These are phyloP conservation scores for Thinocorus orbignyianus DNA, from an alignment of 2,113 vertebrate species.

Conservation along the genomic window DNA sequence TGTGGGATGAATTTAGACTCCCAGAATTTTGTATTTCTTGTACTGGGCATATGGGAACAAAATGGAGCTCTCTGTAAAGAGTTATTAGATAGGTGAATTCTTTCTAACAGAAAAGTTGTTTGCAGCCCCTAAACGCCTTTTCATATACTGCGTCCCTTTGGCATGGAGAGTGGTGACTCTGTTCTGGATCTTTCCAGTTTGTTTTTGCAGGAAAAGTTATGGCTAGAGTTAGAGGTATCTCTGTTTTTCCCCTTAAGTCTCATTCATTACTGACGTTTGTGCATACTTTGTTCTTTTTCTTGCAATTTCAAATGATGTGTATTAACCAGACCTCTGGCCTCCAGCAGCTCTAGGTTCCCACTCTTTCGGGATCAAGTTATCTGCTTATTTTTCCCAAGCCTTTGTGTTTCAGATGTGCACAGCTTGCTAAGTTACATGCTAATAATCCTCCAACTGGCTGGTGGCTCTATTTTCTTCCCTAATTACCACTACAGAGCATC, in stretches of 20 bases:
- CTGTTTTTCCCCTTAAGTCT: not conserved
- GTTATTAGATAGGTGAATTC: not conserved
- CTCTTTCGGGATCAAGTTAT: not conserved
- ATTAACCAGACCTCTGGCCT: not conserved
- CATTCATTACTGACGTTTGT: not conserved
- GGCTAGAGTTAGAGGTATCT: not conserved
- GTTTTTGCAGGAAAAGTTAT: not conserved
- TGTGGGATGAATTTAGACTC: not conserved
- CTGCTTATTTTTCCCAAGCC: not conserved
- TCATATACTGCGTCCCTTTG: not conserved
- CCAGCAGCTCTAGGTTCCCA: not conserved
- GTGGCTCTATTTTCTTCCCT: not conserved
- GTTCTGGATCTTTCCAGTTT: not conserved
- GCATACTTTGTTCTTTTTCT: not conserved
- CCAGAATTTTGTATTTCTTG: not conserved
- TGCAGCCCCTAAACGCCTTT: not conserved
- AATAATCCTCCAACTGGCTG: not conserved
- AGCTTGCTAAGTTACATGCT: not conserved
- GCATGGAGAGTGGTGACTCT: not conserved
- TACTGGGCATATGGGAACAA: not conserved
- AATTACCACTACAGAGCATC: constrained; percentile 49
- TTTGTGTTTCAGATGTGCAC: not conserved
- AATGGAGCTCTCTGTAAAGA: not conserved
- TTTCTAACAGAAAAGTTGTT: not conserved
- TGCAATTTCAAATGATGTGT: not conserved